Percentiles rank a stretch among this genome's conserved stretches.
These are phyloP conservation scores for Zaprionus bogoriensis DNA, from an alignment of 2,888 invertebrate genomes.

Conservation along the genomic window DNA sequence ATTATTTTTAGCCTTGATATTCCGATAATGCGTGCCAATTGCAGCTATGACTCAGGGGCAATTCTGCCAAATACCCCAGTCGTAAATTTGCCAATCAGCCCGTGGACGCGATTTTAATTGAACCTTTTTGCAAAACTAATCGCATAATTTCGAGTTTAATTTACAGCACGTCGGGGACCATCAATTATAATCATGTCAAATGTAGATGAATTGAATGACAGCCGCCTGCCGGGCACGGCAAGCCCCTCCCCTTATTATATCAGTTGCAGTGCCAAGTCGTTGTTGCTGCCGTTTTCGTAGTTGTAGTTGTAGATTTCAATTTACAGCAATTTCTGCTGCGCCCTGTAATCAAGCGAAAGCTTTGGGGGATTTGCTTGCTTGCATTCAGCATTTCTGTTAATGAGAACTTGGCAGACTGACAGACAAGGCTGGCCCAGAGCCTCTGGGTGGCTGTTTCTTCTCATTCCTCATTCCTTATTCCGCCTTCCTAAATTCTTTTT, in stretches of 20 bases:
- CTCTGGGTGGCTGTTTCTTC: not conserved
- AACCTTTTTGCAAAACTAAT: constrained; percentile 20
- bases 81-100: constrained; percentile 43
- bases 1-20: not conserved
- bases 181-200: constrained; percentile 63
- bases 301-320: constrained; percentile 40
- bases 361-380: constrained; percentile 58
- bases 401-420: constrained; percentile 74
- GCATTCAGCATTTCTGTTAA: constrained; percentile 60
- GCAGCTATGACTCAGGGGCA: not conserved
- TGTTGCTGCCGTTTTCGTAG: not conserved
- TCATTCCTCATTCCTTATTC: not conserved
- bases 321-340: constrained; percentile 40
- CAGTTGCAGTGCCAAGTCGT: constrained; percentile 45
- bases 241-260: not conserved
- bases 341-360: constrained; percentile 54
- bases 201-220: constrained; percentile 29
- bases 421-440: constrained; percentile 23
- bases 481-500: too few species aligned
- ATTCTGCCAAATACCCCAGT: constrained; percentile 4
- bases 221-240: not conserved
- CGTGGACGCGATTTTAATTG: not conserved
- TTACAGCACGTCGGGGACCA: constrained; percentile 40
- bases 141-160: constrained; percentile 52
- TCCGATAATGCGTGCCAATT: not conserved